Percentiles rank a stretch among this genome's conserved stretches.
phyloP scores from a whole-genome alignment of 2,797 vertebrate genomes.

The Sebastes kiyomatsui region DNA sequence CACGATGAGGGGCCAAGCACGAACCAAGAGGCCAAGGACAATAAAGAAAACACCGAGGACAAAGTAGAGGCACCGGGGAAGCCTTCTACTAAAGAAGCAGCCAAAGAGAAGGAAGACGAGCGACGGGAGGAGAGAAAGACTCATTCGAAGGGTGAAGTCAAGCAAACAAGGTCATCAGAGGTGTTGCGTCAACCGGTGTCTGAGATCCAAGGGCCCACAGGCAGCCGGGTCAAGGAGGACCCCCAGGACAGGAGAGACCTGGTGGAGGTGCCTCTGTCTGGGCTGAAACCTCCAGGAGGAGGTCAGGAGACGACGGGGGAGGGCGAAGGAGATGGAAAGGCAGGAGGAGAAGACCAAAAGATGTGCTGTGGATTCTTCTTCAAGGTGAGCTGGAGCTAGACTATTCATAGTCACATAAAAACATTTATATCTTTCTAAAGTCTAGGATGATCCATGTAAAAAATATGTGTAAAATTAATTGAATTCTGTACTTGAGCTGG shows the following conservation, averaged over 20 bases:
- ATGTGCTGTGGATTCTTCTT: conserved; percentile 99
- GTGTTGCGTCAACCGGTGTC: conserved; percentile 84
- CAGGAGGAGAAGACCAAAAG: conserved; percentile 91
- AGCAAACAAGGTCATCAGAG: conserved; percentile 69
- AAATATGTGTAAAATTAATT: background rate
- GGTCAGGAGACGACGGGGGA: conserved; percentile 60
- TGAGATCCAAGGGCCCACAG: conserved; percentile 77
- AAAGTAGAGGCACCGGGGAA: conserved; percentile 23
- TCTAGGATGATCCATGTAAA: background rate
- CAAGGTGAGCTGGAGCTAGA: conserved; percentile 83
- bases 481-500: background rate
- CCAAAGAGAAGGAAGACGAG: conserved; percentile 63
- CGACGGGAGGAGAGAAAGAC: conserved; percentile 49
- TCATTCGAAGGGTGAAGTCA: conserved; percentile 62
- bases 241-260: conserved; percentile 81
- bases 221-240: conserved; percentile 59
- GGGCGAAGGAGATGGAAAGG: conserved; percentile 81
- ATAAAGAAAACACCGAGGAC: conserved; percentile 43
- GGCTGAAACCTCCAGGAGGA: conserved; percentile 82
- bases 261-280: conserved; percentile 91
- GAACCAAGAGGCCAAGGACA: conserved; percentile 61
- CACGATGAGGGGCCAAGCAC: conserved; percentile 78
- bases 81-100: conserved; percentile 35
- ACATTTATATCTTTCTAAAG: background rate
- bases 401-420: background rate